These are phyloP conservation scores for Thalassoma bifasciatum DNA, from an alignment of 2,113 vertebrate genomes.

Conservation along the genomic window DNA sequence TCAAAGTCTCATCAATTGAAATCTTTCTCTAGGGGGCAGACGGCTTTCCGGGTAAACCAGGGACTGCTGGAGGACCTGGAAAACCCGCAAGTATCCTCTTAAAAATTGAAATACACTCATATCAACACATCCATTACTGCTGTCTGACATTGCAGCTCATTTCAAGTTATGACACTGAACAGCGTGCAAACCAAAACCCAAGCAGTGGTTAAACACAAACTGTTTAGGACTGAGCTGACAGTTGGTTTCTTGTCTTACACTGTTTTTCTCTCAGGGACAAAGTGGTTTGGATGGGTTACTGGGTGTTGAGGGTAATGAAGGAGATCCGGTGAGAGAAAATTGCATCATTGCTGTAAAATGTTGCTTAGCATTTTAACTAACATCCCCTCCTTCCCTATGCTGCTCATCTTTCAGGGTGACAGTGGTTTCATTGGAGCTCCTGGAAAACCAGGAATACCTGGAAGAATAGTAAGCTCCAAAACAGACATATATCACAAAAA, in stretches of 20 bases:
- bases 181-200: neutral
- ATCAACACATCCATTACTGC: neutral
- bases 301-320: conserved; percentile 84
- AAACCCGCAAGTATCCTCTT: conserved; percentile 75
- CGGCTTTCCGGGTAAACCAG: conserved; percentile 67
- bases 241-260: too few species aligned
- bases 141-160: neutral
- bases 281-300: conserved; percentile 81
- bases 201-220: too few species aligned
- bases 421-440: conserved; percentile 71
- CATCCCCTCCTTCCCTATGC: neutral
- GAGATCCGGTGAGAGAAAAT: conserved; percentile 75
- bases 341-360: neutral
- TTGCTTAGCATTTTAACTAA: neutral
- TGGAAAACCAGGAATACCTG: conserved; percentile 68
- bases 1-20: neutral
- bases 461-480: conserved; percentile 69
- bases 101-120: neutral
- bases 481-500: neutral
- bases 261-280: conserved; percentile 69
- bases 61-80: conserved; percentile 72
- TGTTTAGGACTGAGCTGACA: too few species aligned
- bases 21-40: conserved; percentile 67
- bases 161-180: neutral
- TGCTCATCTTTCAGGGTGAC: conserved; percentile 70